These are phyloP conservation scores for Euzophera pinguis DNA, from an alignment of 2,888 invertebrate species.

Conservation along the genomic window DNA sequence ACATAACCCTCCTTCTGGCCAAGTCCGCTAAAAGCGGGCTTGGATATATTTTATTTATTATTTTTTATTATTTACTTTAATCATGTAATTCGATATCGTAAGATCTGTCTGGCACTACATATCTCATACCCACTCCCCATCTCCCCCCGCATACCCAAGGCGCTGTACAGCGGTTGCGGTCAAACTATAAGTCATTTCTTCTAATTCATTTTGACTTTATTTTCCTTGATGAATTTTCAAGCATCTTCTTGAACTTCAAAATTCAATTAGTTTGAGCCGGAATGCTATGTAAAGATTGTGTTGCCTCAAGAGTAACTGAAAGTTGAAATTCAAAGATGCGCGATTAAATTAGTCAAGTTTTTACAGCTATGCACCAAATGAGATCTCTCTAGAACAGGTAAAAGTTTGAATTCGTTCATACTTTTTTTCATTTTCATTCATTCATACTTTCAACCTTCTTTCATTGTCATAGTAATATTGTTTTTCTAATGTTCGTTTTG, in stretches of 20 bases:
- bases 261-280: background rate
- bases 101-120: no score
- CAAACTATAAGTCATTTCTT: no score
- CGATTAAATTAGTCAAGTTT: constrained; percentile 5
- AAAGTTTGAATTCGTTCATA: constrained; percentile 3
- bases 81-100: no score
- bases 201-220: no score
- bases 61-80: no score
- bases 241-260: background rate
- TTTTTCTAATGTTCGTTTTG: background rate
- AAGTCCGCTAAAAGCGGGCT: no score
- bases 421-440: no score
- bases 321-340: constrained; percentile 8
- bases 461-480: background rate
- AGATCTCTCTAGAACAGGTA: background rate
- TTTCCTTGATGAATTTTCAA: background rate
- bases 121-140: no score
- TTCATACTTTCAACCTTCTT: background rate
- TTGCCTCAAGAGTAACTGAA: constrained; percentile 1
- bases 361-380: background rate
- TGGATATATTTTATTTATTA: no score
- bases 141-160: no score
- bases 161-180: no score
- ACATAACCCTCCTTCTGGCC: no score
- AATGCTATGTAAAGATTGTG: constrained; percentile 3